Evolutionary conservation across 1,140 invertebrate species (phyloP).

Genomic region (Planococcus citri): DNA sequence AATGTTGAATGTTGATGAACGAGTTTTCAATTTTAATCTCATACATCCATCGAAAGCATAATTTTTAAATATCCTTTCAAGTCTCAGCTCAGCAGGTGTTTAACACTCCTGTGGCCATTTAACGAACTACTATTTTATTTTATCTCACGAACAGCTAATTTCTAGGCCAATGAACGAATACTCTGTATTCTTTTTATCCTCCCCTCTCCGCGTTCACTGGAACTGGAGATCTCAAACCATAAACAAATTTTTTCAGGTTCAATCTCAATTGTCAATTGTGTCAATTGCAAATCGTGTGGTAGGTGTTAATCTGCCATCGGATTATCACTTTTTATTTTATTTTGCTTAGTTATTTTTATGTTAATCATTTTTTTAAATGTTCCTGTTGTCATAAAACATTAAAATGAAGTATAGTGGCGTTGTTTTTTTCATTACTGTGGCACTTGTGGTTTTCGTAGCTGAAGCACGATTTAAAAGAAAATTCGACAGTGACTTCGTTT

Average conservation of each 20-base stretch:
- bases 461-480: constrained; percentile 5
- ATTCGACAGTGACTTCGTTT: constrained; percentile 4
- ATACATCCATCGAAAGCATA: too few species aligned
- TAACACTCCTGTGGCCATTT: too few species aligned
- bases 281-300: neutral
- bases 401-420: constrained; percentile 8
- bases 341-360: neutral
- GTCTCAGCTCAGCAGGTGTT: too few species aligned
- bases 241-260: constrained; percentile 2
- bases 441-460: neutral
- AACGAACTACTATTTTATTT: too few species aligned
- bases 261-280: constrained; percentile 2
- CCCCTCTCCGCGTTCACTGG: neutral
- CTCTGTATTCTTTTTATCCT: neutral
- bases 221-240: constrained; percentile 1
- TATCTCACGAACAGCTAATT: too few species aligned
- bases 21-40: too few species aligned
- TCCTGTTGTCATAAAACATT: neutral
- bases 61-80: too few species aligned
- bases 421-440: neutral
- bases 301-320: neutral
- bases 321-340: neutral
- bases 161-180: too few species aligned
- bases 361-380: neutral
- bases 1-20: too few species aligned